Conservation (phyloP, 2,113 vertebrate genomes). For the Poeciliopsis turrubarensis region DNA sequence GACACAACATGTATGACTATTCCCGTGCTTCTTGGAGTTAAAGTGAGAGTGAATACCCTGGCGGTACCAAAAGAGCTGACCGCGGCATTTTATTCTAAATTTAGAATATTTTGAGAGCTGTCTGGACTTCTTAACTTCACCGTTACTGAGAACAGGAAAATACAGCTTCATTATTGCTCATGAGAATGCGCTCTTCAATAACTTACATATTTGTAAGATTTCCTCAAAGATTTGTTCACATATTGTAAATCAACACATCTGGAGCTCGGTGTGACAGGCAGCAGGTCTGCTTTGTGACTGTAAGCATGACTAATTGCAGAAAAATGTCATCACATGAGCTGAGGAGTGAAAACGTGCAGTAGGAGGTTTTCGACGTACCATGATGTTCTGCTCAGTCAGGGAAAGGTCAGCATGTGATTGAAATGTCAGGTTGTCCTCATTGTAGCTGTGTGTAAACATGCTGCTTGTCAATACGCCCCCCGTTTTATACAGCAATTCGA, state of each 20-base stretch:
- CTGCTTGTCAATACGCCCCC: background rate
- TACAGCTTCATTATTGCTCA: too few species aligned
- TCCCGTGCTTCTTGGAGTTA: background rate
- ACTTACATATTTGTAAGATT: background rate
- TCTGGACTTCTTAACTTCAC: too few species aligned
- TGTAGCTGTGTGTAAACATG: background rate
- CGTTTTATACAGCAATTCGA: background rate
- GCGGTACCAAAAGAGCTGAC: too few species aligned
- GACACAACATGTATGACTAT: background rate
- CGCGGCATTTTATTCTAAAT: too few species aligned
- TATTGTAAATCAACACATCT: background rate
- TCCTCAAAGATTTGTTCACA: background rate
- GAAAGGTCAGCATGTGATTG: conserved; percentile 20
- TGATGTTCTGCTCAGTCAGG: conserved; percentile 2
- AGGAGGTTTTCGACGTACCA: background rate
- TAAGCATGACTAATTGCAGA: background rate
- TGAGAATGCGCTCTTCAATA: background rate
- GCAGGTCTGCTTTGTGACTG: background rate
- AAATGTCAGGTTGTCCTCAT: background rate
- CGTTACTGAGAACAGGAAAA: too few species aligned
- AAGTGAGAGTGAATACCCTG: too few species aligned
- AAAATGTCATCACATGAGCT: conserved; percentile 9
- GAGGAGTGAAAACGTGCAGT: conserved; percentile 12
- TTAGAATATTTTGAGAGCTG: too few species aligned
- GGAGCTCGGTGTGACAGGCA: background rate